Evolutionary conservation across 2,797 vertebrate species (phyloP), one percentile per base, ranked within the genome.

Genomic region (Aeoliscus strigatus): DNA sequence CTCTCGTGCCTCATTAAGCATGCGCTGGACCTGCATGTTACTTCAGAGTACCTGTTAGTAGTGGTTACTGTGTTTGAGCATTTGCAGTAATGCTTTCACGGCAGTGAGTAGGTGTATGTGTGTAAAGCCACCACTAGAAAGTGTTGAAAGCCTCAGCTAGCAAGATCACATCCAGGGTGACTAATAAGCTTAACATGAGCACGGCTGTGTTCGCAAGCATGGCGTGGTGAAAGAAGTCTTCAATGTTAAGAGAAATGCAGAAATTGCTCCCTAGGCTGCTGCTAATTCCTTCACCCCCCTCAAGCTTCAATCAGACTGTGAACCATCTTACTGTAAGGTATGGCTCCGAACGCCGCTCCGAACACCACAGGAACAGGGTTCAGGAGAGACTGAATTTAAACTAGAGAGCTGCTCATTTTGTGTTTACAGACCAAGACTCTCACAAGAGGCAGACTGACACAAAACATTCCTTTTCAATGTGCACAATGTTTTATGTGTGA

Each of bases 131-230:
- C 79, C 80, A 80, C 82, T 81, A 83, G 83, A 87, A 87, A 89
- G 85, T 87, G 86, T 86, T 83, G 84, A 87, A 86, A 87, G 84
- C 84, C 80, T 75, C 83, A 82, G 85, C 85, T 86, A 86, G 84
- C 85, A 85, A 87, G 86, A 88, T 88, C 79, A 79, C 86, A 88
- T 87, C 82, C 85, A 87, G 87, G 87, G 86, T 89, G 85, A 89
- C 87, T 89, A 89, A 89, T 85, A 82, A 85, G 87, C 85, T 89
- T 89, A 88, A 80, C 86, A 85, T 86, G 83, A 87, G 85, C 86
- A 71, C 66, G 78, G 81, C 85, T 82, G 79, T 84, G 79, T 83
- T 85, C 62, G 66, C 80, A 62, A 83, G 79, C 83, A 79, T 46
- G 72, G 70, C 27, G 67, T 64, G 51, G 67, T 76, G 82, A 86